Evolutionary conservation across 2,888 invertebrate genomes (phyloP).

Genomic region (Noctua fimbriata): DNA sequence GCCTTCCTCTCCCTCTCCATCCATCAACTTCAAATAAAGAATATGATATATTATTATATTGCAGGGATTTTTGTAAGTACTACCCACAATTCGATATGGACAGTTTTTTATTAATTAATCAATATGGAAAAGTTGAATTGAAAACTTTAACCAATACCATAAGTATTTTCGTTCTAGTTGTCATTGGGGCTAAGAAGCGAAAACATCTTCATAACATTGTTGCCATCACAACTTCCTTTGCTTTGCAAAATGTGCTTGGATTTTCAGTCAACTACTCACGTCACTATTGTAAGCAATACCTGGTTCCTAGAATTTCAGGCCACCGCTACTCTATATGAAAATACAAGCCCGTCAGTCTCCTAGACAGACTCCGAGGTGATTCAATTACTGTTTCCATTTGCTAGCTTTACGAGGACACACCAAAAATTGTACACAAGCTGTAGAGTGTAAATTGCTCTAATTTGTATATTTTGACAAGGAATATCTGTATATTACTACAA

Average conservation of each 20-base stretch:
- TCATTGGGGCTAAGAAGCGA: background rate
- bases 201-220: background rate
- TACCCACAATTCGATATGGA: background rate
- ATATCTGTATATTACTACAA: background rate
- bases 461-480: slow-evolving; percentile 7
- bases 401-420: slow-evolving; percentile 18
- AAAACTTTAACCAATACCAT: too few relatives aligned
- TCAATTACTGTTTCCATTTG: slow-evolving; percentile 42
- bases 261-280: background rate
- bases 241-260: background rate
- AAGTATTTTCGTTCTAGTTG: background rate
- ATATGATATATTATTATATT: too few relatives aligned
- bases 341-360: slow-evolving; percentile 1
- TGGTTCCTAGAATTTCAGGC: background rate
- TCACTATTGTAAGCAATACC: background rate
- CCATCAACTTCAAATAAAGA: too few relatives aligned
- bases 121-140: too few relatives aligned
- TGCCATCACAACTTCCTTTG: background rate
- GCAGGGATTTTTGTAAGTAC: too few relatives aligned
- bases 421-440: slow-evolving; percentile 4
- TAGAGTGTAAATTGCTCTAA: slow-evolving; percentile 8
- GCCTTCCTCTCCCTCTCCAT: too few relatives aligned
- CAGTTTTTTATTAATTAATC: background rate
- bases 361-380: slow-evolving; percentile 17
- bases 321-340: background rate